Base-by-base conservation (phyloP, 2,888 invertebrate species). In the Acronicta alni region DNA sequence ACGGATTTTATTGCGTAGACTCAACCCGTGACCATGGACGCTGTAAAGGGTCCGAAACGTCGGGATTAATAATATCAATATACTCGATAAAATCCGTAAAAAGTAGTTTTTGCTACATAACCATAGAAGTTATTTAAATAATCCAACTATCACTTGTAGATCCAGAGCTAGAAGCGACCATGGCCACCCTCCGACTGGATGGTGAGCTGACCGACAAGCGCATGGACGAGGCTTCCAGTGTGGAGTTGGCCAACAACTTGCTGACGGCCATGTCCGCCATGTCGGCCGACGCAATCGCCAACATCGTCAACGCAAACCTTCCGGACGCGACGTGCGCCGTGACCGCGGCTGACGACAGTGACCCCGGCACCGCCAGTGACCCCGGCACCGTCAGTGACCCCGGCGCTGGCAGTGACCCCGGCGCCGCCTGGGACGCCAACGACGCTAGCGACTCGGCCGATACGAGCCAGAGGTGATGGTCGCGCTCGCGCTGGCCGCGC, bases 241-340 rank as follows among this genome's bases (percentile, higher is more conserved):
- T 74, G 20, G 81, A 85, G 70, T 84, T 91, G 16, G 90, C 92
- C 70, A 82, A 81, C 83, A 88, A 90, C 78, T 84, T 93, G 72
- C 87, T 91, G 30, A 85, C 87, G 20, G 92, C 91, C 73, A 89
- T 92, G 89, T 86, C 85, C 67, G 80, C 77, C 72, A 89, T 91
- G 90, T 79, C 89, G 46, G 82, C 89, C 30, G 82, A 70, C 67
- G 84, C 83, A 57, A 77, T 87, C 75, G 89, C 89, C 56, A 82
- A 82, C 80, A 79, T 88, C 71, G 84, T 88, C 53, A 83, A 79
- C 73, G 80, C 81, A 32, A 80, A 83, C 78, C 72, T 80, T 38
- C 67, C 71, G 20, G 75, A 63, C 55, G 57, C 51, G 49, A 20
- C 51, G 16, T 35, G 55, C 37, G 26, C 17, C 46, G 16, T n/a